Percentiles rank a stretch among this genome's conserved stretches.
phyloP scores from a whole-genome alignment of 2,797 vertebrate species.

The Scomberomorus guttatus region DNA sequence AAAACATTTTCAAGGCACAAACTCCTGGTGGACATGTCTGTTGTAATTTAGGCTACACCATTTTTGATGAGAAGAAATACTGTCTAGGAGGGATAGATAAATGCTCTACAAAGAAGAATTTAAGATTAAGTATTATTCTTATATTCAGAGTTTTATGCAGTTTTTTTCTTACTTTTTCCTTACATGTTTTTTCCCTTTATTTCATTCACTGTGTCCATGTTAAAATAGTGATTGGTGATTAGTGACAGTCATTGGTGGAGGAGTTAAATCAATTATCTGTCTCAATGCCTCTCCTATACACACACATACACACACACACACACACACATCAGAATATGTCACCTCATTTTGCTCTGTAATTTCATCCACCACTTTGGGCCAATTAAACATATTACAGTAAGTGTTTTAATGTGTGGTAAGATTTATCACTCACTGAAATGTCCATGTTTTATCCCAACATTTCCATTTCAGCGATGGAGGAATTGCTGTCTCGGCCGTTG shows the following conservation, averaged over 20 bases:
- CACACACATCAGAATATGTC: neutral
- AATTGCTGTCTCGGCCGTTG: constrained; percentile 11
- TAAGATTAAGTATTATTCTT: neutral
- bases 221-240: neutral
- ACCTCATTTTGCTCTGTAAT: neutral
- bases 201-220: neutral
- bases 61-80: no score
- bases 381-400: neutral
- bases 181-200: neutral
- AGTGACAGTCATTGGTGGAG: neutral
- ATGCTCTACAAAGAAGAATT: neutral
- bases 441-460: neutral
- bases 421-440: neutral
- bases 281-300: neutral
- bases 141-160: neutral
- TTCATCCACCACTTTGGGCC: neutral
- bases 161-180: neutral
- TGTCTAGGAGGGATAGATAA: no score
- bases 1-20: no score
- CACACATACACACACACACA: neutral
- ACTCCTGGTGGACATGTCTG: no score
- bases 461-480: neutral
- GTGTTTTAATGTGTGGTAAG: neutral
- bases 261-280: neutral
- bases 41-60: no score